These are phyloP conservation scores for Dicaeum eximium DNA, from an alignment of 2,113 vertebrate species.

Conservation along the genomic window DNA sequence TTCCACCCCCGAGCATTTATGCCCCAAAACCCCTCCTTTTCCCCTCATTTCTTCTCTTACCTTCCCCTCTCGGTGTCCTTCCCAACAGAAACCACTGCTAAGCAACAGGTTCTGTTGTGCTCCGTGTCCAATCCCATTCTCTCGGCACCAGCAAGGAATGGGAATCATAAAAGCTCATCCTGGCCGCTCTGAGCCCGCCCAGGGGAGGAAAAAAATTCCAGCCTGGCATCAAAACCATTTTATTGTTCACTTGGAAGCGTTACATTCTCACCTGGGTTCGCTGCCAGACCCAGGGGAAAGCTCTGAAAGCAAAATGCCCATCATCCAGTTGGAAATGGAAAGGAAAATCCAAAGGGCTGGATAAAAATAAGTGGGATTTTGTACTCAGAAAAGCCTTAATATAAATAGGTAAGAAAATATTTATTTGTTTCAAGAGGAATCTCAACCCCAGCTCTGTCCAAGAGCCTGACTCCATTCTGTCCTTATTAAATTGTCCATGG, in stretches of 20 bases:
- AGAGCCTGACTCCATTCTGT: not conserved
- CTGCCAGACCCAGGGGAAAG: not conserved
- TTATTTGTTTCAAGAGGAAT: conserved; percentile 31
- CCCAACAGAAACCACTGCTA: not conserved
- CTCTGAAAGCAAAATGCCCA: not conserved
- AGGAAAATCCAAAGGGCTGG: not conserved
- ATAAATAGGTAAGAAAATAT: conserved; percentile 60
- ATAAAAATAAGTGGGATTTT: not conserved
- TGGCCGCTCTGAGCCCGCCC: accelerated
- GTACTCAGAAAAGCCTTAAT: not conserved
- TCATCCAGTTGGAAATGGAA: not conserved
- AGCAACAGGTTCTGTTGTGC: conserved; percentile 41
- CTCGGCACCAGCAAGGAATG: not conserved
- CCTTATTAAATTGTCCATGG: not conserved
- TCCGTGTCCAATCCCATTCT: not conserved
- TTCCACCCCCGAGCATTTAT: not conserved
- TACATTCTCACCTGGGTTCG: not conserved
- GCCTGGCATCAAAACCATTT: not conserved
- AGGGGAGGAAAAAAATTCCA: no score
- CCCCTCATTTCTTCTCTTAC: not conserved
- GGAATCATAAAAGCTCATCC: not conserved
- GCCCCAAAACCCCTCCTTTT: not conserved
- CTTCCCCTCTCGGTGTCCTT: not conserved
- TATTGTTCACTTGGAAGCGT: not conserved
- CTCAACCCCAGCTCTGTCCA: conserved; percentile 35